Evolutionary conservation across 2,888 invertebrate species (phyloP), one percentile per base, ranked within the genome.

Genomic region (Halocaridina rubra): DNA sequence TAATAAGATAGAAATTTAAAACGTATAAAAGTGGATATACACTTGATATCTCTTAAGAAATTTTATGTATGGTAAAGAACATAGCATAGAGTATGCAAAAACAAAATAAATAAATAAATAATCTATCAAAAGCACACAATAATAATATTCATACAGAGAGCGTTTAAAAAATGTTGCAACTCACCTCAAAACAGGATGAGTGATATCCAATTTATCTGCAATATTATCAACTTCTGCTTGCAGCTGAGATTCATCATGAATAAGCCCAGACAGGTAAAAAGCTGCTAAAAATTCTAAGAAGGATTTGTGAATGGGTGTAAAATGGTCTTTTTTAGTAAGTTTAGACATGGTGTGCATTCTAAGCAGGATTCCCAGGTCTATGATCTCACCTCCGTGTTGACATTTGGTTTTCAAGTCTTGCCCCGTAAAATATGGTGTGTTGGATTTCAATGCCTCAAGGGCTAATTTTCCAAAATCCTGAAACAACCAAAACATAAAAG

Each of bases 231-330:
- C 90, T 89, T 93, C 93, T 13, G 92, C 90, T 24, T 92, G 90
- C 4, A 93, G 90, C 19, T 93, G 91, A 72, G 92, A 92, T 0
- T 92, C 91, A 87, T 92, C 91, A 88, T 92, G 92, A 4, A 92
- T 92, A 4, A 93, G 90, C 0, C 93, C 92, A 0, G 92, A 91
- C n/a, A 93, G 90, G 89, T 93, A 93, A 88, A 92, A 92, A 0
- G 93, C 93, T 0, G 93, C 92, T n/a, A 93, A 90, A 89, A 92
- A 93, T 88, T 92, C 92, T 19, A 92, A 91, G 86, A 93, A 91
- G 0, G 92, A 91, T 72, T 92, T 90, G 89, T 93, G 92, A 53
- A 93, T 91, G 0, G 92, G 92, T 13, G 92, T 91, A 89, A 89
- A 89, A 79, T 88, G 88, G 77, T 88, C 86, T 80, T 86, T 77